Evolutionary conservation across 2,888 invertebrate genomes (phyloP), one percentile per base, ranked within the genome.

Genomic region (Priocnemis perturbator): DNA sequence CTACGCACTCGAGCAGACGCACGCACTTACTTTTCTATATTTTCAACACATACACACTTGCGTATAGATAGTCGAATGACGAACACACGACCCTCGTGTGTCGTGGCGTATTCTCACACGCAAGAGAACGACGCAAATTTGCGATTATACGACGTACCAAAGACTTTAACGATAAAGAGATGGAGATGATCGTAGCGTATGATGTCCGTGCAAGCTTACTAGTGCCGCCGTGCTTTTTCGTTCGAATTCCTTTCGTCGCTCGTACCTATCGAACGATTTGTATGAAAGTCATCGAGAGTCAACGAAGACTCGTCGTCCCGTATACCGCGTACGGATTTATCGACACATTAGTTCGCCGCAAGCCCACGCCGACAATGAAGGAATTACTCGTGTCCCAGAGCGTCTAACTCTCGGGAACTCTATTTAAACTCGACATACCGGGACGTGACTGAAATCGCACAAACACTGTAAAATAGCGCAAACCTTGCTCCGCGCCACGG

Each of bases 171-270:
- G 50, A 17, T 50, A 50, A 17, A 2, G 50, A 62, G 23, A 30
- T 52, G 52, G 63, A 67, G 71, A 81, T 77, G 77, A 78, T 76
- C 71, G 78, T 83, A 85, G 81, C 82, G 83, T 85, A 85, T 84
- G 83, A 87, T 88, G 88, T 87, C 88, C 88, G 88, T 88, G 88
- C 88, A 88, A 88, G 88, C 88, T 88, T 88, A 85, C 84, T 87
- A 87, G 88, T 88, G 88, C 87, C 87, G 88, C 88, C 83, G 78
- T 78, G 71, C 74, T 80, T 81, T 81, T 82, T 77, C 72, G 81
- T 81, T 82, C 76, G 67, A 70, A 68, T 77, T 74, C 71, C 69
- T 76, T 83, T 80, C 81, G 74, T 82, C 79, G 77, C 82, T 82
- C 81, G 83, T 80, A 78, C 73, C 75, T 74, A 74, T 73, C 71